Conservation (phyloP, 2,888 invertebrate species). For the Scaptomyza cyrtandrae region DNA sequence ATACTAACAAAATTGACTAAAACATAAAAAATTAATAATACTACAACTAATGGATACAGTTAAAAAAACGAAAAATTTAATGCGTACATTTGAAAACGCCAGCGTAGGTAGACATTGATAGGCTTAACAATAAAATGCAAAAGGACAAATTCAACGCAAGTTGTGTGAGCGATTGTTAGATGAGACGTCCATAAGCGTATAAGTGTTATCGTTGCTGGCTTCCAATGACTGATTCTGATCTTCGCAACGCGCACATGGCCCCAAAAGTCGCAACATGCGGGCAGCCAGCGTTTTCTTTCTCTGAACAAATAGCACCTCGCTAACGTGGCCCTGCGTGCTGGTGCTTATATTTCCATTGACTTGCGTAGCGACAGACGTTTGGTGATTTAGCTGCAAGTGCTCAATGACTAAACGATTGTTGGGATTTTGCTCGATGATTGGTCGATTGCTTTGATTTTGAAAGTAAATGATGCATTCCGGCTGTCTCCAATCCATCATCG, state of each 20-base stretch:
- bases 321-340: conserved; percentile 13
- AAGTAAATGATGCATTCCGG: conserved; percentile 43
- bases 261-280: conserved; percentile 76
- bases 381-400: not conserved
- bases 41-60: conserved; percentile 3
- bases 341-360: not conserved
- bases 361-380: not conserved
- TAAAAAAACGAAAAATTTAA: conserved; percentile 15
- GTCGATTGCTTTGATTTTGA: conserved; percentile 49
- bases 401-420: not conserved
- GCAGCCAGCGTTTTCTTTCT: conserved; percentile 59
- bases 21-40: conserved; percentile 29
- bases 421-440: conserved; percentile 37
- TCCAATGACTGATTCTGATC: conserved; percentile 62
- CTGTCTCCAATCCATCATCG: conserved; percentile 14
- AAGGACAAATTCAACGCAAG: conserved; percentile 34
- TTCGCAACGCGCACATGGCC: conserved; percentile 76
- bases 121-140: conserved; percentile 11
- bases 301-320: conserved; percentile 5
- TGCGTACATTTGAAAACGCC: conserved; percentile 23
- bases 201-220: conserved; percentile 60
- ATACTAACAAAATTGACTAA: conserved; percentile 30
- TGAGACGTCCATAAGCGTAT: conserved; percentile 67
- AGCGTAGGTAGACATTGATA: conserved; percentile 25
- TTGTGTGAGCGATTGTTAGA: conserved; percentile 26